These are phyloP conservation scores for Apostichopus japonicus DNA, from an alignment of 35 echinoderm and acorn worm species.

Conservation along the genomic window DNA sequence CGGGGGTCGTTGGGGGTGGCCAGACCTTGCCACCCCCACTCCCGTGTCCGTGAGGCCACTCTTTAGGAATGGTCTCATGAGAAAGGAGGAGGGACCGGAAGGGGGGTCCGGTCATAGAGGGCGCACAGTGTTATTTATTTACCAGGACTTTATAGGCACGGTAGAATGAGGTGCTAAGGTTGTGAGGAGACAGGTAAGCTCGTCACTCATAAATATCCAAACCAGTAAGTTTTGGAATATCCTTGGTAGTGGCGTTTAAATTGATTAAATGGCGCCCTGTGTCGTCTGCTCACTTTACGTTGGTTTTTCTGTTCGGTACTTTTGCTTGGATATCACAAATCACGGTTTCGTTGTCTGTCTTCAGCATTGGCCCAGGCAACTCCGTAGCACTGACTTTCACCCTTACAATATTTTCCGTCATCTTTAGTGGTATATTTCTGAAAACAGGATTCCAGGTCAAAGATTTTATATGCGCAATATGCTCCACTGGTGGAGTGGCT, in stretches of 20 bases:
- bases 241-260: neutral
- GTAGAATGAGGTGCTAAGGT: too few species aligned
- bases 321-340: neutral
- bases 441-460: neutral
- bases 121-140: too few species aligned
- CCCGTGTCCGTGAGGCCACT: too few species aligned
- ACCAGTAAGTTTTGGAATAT: too few species aligned
- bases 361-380: conserved; percentile 16
- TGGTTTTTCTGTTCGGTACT: neutral
- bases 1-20: too few species aligned
- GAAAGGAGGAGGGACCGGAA: too few species aligned
- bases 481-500: conserved; percentile 10
- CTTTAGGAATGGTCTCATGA: too few species aligned
- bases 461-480: neutral
- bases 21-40: too few species aligned
- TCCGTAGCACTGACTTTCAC: neutral
- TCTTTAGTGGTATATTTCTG: neutral
- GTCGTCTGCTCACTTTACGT: neutral
- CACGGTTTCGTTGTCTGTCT: neutral
- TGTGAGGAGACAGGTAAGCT: too few species aligned
- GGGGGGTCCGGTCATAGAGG: too few species aligned
- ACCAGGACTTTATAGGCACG: too few species aligned
- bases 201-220: too few species aligned
- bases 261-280: neutral
- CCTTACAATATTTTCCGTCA: neutral